Percentiles rank a stretch among this genome's conserved stretches.
Evolutionary conservation across 2,888 invertebrate genomes (phyloP).

Genomic region (Dilophus febrilis): DNA sequence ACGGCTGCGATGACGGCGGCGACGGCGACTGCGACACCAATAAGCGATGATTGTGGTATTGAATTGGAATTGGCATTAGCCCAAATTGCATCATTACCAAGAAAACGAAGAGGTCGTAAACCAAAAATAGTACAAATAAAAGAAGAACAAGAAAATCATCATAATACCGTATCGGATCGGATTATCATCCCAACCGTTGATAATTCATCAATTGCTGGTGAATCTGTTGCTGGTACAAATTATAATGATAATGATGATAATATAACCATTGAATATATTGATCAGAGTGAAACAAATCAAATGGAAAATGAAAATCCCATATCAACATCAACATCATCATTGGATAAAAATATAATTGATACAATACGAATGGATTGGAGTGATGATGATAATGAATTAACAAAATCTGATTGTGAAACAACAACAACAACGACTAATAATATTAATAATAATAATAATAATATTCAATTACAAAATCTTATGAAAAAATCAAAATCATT

Average conservation of each 20-base stretch:
- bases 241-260: no score
- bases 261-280: no score
- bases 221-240: no score
- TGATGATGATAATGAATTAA: slow-evolving; percentile 17
- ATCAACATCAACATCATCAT: no score
- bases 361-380: not conserved
- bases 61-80: slow-evolving; percentile 25
- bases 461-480: not conserved
- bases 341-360: no score
- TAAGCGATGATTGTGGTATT: slow-evolving; percentile 14
- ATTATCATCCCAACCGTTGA: no score
- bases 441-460: slow-evolving; percentile 3
- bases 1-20: not conserved
- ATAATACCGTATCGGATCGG: not conserved
- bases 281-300: not conserved
- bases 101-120: slow-evolving; percentile 7
- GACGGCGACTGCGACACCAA: not conserved
- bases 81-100: slow-evolving; percentile 17
- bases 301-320: no score
- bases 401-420: slow-evolving; percentile 19
- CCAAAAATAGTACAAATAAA: slow-evolving; percentile 4
- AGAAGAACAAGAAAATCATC: not conserved
- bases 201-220: no score
- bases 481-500: not conserved
- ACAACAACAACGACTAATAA: slow-evolving; percentile 29